Evolutionary conservation across 1,140 invertebrate genomes (phyloP).

Genomic region (Papilio polyxenes): DNA sequence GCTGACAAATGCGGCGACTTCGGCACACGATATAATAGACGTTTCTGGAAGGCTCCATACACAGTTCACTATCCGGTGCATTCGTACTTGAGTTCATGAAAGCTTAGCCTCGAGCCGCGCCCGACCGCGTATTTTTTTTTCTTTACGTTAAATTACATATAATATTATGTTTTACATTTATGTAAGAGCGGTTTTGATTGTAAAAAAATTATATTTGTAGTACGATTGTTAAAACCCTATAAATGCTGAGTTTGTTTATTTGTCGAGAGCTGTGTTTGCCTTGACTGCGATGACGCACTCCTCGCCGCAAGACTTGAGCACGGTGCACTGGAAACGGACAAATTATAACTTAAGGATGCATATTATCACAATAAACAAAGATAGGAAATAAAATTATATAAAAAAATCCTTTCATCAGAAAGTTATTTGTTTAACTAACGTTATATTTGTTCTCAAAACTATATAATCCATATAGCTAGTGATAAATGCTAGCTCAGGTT

Average conservation of each 20-base stretch:
- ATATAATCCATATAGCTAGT: conserved; percentile 66
- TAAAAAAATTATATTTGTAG: conserved; percentile 75
- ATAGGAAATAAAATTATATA: background rate
- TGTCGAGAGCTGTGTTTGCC: conserved; percentile 95
- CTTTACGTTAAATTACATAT: conserved; percentile 80
- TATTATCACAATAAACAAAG: background rate
- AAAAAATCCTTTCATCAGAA: no score
- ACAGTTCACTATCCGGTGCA: background rate
- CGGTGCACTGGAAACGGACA: conserved; percentile 87
- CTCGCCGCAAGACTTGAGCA: conserved; percentile 94
- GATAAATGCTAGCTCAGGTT: conserved; percentile 67
- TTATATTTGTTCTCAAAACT: conserved; percentile 54
- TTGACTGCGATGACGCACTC: conserved; percentile 97
- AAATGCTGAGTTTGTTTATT: conserved; percentile 85
- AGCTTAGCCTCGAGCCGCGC: conserved; percentile 50
- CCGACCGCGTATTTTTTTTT: conserved; percentile 51
- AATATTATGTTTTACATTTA: conserved; percentile 81
- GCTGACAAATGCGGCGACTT: background rate
- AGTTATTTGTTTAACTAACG: background rate
- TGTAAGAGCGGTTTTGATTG: conserved; percentile 80
- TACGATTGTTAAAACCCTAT: conserved; percentile 75
- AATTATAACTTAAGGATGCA: background rate
- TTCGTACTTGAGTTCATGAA: background rate
- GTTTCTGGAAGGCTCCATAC: conserved; percentile 8
- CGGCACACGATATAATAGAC: background rate